These are phyloP conservation scores for Watersipora subatra DNA, from an alignment of 1,140 invertebrate genomes.

Conservation along the genomic window DNA sequence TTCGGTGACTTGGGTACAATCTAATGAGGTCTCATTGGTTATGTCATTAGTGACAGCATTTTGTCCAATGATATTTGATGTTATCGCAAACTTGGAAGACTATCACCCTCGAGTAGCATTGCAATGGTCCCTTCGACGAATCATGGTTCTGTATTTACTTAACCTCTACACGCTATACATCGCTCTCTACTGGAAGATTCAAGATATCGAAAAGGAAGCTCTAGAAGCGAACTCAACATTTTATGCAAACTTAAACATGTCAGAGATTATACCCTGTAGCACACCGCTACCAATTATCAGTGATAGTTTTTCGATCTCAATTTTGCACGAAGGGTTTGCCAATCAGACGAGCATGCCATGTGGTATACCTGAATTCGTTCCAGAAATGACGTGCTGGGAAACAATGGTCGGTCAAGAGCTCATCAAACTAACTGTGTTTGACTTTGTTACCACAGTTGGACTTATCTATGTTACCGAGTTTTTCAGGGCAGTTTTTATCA, in stretches of 20 bases:
- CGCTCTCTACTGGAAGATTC: constrained; percentile 81
- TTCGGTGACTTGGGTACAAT: constrained; percentile 54
- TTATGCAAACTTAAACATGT: background rate
- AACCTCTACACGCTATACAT: constrained; percentile 90
- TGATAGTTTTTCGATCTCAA: background rate
- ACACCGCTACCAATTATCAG: background rate
- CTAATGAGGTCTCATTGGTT: constrained; percentile 79
- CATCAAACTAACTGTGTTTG: constrained; percentile 85
- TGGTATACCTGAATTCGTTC: background rate
- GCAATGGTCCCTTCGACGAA: constrained; percentile 75
- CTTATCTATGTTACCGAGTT: constrained; percentile 76
- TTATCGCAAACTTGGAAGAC: constrained; percentile 72
- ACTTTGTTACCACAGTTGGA: constrained; percentile 65
- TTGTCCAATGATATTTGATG: constrained; percentile 81
- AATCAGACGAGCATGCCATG: background rate
- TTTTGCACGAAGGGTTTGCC: background rate
- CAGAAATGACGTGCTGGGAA: constrained; percentile 65
- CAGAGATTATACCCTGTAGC: background rate
- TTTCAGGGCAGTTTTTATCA: constrained; percentile 77
- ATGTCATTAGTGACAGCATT: constrained; percentile 71
- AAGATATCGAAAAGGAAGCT: constrained; percentile 30
- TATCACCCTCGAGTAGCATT: constrained; percentile 86
- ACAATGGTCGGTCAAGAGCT: constrained; percentile 92
- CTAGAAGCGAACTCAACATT: background rate
- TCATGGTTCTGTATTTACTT: constrained; percentile 82